Evolutionary conservation across 2,888 invertebrate species (phyloP).

Genomic region (Drosophila mayaguana): DNA sequence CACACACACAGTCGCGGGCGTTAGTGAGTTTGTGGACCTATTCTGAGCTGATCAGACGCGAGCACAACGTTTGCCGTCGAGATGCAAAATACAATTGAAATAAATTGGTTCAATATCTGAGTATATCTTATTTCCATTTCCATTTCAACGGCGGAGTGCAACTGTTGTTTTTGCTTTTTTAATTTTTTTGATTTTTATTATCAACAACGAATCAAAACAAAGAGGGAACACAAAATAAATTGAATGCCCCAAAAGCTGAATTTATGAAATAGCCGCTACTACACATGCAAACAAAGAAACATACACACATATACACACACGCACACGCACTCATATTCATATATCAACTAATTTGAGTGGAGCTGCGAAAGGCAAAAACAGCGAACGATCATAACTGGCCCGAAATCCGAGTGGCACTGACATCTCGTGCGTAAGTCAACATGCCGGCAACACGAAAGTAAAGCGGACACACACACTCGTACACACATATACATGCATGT

Average conservation of each 20-base stretch:
- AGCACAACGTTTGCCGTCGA: conserved; percentile 63
- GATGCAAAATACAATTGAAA: conserved; percentile 74
- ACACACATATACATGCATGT: neutral
- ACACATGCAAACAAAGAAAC: conserved; percentile 14
- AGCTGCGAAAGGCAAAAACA: conserved; percentile 21
- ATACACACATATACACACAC: conserved; percentile 2
- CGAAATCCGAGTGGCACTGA: conserved; percentile 43
- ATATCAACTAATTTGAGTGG: conserved; percentile 6
- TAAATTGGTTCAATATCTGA: conserved; percentile 73
- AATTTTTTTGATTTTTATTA: conserved; percentile 41
- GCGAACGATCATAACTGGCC: conserved; percentile 41
- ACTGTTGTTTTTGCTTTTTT: conserved; percentile 28
- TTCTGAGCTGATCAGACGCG: conserved; percentile 38
- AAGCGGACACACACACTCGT: neutral
- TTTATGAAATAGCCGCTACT: conserved; percentile 42
- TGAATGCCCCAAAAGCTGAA: conserved; percentile 29
- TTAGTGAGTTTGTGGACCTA: conserved; percentile 11
- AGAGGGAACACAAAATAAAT: conserved; percentile 62
- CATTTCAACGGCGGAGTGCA: conserved; percentile 42
- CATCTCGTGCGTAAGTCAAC: conserved; percentile 31
- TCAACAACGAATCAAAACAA: conserved; percentile 67
- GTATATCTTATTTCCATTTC: conserved; percentile 71
- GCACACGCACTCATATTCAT: neutral
- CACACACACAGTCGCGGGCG: neutral
- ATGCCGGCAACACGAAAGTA: conserved; percentile 42